A percentile compares a stretch with the other conserved stretches of the same genome.
Conservation (phyloP, 1,140 invertebrate species). For the Leptinotarsa texana region DNA sequence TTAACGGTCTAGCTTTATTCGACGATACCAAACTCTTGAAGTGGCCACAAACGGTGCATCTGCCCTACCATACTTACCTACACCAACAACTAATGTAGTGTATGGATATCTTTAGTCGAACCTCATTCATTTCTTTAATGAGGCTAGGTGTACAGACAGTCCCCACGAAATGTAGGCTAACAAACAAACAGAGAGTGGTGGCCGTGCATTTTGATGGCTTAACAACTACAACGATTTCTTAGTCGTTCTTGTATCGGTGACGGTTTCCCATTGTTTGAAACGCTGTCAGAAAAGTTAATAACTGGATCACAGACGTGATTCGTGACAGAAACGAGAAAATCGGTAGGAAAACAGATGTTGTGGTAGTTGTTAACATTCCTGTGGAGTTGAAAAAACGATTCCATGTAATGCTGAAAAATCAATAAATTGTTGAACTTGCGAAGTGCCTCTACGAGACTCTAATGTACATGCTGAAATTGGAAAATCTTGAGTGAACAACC, state of each 20-base stretch:
- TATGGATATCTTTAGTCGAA: slow-evolving; percentile 14
- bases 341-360: too few species aligned
- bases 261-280: neutral
- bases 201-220: slow-evolving; percentile 1
- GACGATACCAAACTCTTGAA: too few species aligned
- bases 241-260: neutral
- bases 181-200: slow-evolving; percentile 19
- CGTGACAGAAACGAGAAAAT: neutral
- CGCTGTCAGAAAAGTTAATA: neutral
- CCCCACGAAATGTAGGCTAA: slow-evolving; percentile 28
- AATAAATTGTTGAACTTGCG: too few species aligned
- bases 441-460: too few species aligned
- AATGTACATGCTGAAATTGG: too few species aligned
- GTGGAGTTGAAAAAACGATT: too few species aligned
- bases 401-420: too few species aligned
- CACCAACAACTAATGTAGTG: neutral
- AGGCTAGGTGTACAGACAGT: slow-evolving; percentile 1
- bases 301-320: neutral
- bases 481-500: too few species aligned
- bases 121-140: slow-evolving; percentile 6
- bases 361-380: too few species aligned
- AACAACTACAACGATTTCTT: neutral
- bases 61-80: neutral
- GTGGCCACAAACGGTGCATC: too few species aligned
- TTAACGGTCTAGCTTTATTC: too few species aligned